Evolutionary conservation across 2,888 invertebrate species (phyloP), one percentile per base, ranked within the genome.

Genomic region (Amphipoea oculea): DNA sequence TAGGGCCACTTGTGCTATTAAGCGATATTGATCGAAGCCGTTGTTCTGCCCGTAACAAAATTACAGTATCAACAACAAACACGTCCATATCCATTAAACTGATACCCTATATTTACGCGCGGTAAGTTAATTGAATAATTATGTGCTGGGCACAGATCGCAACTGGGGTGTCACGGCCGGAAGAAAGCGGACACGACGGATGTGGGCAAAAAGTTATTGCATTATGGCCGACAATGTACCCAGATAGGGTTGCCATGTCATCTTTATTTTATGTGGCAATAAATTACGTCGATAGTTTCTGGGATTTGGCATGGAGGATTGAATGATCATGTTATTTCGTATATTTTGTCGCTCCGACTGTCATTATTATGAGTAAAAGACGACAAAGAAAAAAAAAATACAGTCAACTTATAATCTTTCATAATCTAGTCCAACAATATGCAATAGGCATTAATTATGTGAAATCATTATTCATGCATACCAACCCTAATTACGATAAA

Each of bases 111-210:
- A 90, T 88, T 88, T 79, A 89, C 86, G 60, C 72, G 71, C 70
- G 20, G 80, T 66, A 86, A 84, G 82, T 78, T 90, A 92, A 92
- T 91, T 93, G 92, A 91, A 93, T 92, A 92, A 94, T 92, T 90
- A 92, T 91, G 84, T 89, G 86, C 91, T 90, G 92, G 92, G 90
- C 95, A 95, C 92, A 94, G 91, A 96, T 95, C 91, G 94, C 90
- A 96, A 96, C 93, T 95, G 93, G 96, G 93, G 91, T 96, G 94
- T 96, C 94, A 96, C 95, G 94, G 92, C 84, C 92, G 93, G 93
- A 94, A 94, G 95, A 96, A 96, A 96, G 94, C 94, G 92, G 80
- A 81, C 73, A 92, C 88, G 88, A 87, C 92, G 93, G 92, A 93
- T 92, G 86, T 86, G 78, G 60, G 88, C 83, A 90, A 89, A 91